A percentile compares a stretch with the other conserved stretches of the same genome.
Conservation (phyloP, 2,888 invertebrate species). For the Sinotaia quadrata region DNA sequence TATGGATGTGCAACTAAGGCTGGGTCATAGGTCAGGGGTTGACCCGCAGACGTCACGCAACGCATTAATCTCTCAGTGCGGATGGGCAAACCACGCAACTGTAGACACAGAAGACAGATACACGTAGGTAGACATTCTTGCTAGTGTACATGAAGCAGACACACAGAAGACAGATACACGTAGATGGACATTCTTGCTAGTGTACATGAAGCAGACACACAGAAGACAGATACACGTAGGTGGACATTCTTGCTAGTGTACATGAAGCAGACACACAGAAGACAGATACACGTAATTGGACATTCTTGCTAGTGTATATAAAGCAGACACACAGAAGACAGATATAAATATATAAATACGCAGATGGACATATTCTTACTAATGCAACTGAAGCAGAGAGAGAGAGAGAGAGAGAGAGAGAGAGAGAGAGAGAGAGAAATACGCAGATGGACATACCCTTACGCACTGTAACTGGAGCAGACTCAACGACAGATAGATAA, state of each 20-base stretch:
- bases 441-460: too few species aligned
- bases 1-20: conserved; percentile 25
- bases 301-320: too few species aligned
- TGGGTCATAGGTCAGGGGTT: conserved; percentile 22
- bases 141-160: background rate
- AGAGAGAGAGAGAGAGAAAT: too few species aligned
- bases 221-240: background rate
- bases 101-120: background rate
- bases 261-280: background rate
- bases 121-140: background rate
- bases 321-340: background rate
- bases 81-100: conserved; percentile 16
- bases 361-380: background rate
- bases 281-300: background rate
- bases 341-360: background rate
- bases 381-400: too few species aligned
- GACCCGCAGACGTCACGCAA: conserved; percentile 10
- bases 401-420: too few species aligned
- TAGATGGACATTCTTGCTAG: background rate
- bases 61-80: background rate
- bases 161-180: background rate
- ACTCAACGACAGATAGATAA: too few species aligned
- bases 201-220: background rate
- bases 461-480: too few species aligned
- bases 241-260: background rate